These are phyloP conservation scores for Crotalus horridus DNA, from an alignment of 2,113 vertebrate genomes.

Conservation along the genomic window DNA sequence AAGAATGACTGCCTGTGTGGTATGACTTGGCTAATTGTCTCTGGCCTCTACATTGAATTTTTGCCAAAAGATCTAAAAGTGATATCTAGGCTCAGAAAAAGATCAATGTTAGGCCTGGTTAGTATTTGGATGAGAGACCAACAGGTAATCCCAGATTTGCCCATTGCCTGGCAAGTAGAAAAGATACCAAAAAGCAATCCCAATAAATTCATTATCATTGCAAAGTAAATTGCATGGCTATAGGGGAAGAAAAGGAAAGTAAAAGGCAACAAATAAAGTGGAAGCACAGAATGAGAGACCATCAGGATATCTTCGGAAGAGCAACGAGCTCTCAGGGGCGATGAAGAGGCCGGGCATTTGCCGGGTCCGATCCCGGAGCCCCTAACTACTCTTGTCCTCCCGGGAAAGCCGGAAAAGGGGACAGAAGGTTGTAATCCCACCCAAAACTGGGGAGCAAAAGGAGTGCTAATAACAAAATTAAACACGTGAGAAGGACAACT, in stretches of 20 bases:
- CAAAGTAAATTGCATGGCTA: neutral
- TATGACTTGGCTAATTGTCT: neutral
- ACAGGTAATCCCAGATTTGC: neutral
- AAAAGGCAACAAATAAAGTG: neutral
- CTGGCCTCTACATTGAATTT: neutral
- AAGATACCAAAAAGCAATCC: neutral
- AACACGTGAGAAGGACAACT: neutral
- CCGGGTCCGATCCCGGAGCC: neutral
- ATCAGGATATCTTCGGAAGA: neutral
- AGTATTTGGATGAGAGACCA: neutral
- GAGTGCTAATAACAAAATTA: too few relatives aligned
- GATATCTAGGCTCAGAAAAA: neutral
- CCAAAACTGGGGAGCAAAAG: too few relatives aligned
- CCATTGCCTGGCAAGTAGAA: neutral
- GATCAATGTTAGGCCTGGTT: neutral
- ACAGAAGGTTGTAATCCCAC: neutral
- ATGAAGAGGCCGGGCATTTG: neutral
- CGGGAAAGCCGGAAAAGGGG: neutral
- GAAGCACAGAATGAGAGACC: neutral
- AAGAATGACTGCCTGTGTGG: neutral
- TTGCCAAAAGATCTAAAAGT: neutral
- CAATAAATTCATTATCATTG: neutral
- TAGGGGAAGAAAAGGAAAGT: neutral
- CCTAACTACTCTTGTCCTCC: neutral
- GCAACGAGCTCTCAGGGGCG: neutral